phyloP scores from a whole-genome alignment of 2,113 vertebrate species.

The Hypomesus transpacificus region DNA sequence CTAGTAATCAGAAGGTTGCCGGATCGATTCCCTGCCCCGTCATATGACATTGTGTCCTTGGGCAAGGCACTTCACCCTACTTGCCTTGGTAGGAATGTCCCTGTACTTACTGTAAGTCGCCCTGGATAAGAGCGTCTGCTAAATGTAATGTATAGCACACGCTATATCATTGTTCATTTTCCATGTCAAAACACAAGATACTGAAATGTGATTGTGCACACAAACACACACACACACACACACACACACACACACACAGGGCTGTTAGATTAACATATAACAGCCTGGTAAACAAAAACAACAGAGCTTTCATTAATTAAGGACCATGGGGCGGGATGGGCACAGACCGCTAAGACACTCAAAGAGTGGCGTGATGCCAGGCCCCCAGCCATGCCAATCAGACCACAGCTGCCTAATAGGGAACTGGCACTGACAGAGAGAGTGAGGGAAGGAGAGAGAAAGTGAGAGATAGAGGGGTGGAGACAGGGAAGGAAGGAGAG shows the following conservation, averaged over 20 bases:
- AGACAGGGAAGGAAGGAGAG: not conserved
- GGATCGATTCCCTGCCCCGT: too few species aligned
- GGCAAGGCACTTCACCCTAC: too few species aligned
- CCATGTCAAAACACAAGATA: too few species aligned
- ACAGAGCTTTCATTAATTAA: conserved; percentile 64
- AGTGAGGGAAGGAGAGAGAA: conserved; percentile 13
- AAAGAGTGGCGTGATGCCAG: conserved; percentile 57
- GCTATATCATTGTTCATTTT: too few species aligned
- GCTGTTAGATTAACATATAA: conserved; percentile 54
- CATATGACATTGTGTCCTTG: too few species aligned
- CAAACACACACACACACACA: conserved; percentile 20
- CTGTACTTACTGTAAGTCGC: too few species aligned
- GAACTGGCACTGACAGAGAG: conserved; percentile 56
- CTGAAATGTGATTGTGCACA: not conserved
- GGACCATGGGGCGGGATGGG: conserved; percentile 52
- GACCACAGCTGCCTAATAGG: conserved; percentile 71
- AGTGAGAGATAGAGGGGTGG: conserved; percentile 17
- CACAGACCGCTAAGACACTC: conserved; percentile 52
- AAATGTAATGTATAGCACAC: too few species aligned
- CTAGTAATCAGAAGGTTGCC: too few species aligned
- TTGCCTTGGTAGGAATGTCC: too few species aligned
- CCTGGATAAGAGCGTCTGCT: too few species aligned
- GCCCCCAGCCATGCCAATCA: conserved; percentile 61
- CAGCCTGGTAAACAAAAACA: conserved; percentile 63
- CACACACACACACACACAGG: conserved; percentile 14